Evolutionary conservation across 2,113 vertebrate genomes (phyloP).

Genomic region (Poeciliopsis turrubarensis): DNA sequence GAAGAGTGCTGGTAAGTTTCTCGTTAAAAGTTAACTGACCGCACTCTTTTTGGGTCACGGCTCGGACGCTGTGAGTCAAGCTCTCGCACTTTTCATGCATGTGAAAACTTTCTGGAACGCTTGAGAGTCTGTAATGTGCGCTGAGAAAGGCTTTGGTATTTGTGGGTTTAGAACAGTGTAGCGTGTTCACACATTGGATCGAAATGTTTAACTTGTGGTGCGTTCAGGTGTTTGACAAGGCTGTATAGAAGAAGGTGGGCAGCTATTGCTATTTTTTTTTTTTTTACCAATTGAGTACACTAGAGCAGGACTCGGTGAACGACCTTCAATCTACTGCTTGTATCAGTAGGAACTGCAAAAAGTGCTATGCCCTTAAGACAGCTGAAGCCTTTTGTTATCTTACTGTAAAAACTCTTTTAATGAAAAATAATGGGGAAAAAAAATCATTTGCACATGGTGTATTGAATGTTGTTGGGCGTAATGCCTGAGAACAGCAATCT

Average conservation of each 20-base stretch:
- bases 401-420: not conserved
- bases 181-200: not conserved
- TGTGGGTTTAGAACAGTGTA: slow-evolving; percentile 4
- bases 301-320: too few species aligned
- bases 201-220: slow-evolving; percentile 15
- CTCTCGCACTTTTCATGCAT: not conserved
- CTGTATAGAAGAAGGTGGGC: too few species aligned
- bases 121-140: not conserved
- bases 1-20: slow-evolving; percentile 76
- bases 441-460: not conserved
- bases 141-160: not conserved
- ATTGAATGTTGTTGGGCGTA: not conserved
- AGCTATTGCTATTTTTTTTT: too few species aligned
- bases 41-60: slow-evolving; percentile 40
- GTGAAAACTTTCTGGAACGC: not conserved
- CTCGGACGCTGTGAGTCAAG: slow-evolving; percentile 8
- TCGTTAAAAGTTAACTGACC: slow-evolving; percentile 67
- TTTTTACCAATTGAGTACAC: too few species aligned
- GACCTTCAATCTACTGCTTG: not conserved
- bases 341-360: not conserved
- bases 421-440: not conserved
- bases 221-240: not conserved
- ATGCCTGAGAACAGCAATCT: not conserved
- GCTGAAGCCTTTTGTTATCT: not conserved
- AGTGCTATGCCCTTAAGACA: too few species aligned